Evolutionary conservation across 2,888 invertebrate species (phyloP).

Genomic region (Nyleta sp.): DNA sequence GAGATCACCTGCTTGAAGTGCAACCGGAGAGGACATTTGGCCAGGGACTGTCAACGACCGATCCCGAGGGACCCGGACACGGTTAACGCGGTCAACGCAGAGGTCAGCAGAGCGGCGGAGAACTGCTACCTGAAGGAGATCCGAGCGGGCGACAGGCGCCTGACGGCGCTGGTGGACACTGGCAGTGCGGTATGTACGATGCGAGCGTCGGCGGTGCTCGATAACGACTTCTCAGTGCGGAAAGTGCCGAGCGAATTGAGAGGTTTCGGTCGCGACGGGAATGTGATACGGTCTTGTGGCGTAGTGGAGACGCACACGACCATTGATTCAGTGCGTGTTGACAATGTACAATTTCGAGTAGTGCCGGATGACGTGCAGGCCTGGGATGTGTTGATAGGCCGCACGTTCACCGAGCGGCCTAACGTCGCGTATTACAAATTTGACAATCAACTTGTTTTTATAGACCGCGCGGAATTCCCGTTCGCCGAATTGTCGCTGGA

Average conservation of each 20-base stretch:
- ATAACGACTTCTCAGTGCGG: not conserved
- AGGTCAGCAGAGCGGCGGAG: no score
- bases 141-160: no score
- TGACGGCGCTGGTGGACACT: no score
- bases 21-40: not conserved
- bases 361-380: conserved; percentile 12
- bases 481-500: not conserved
- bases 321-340: not conserved
- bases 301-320: not conserved
- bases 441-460: not conserved
- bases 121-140: no score
- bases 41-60: not conserved
- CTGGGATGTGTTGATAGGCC: not conserved
- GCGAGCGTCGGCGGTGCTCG: conserved; percentile 5
- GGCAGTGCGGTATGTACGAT: conserved; percentile 8
- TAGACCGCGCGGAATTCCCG: not conserved
- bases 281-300: not conserved
- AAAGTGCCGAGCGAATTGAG: not conserved
- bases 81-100: no score
- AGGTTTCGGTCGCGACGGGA: not conserved
- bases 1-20: conserved; percentile 13
- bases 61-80: no score
- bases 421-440: conserved; percentile 6
- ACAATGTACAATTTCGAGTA: conserved; percentile 3
- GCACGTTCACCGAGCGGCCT: not conserved